phyloP scores from a whole-genome alignment of 2,888 invertebrate species.

The Oscheius sp. region DNA sequence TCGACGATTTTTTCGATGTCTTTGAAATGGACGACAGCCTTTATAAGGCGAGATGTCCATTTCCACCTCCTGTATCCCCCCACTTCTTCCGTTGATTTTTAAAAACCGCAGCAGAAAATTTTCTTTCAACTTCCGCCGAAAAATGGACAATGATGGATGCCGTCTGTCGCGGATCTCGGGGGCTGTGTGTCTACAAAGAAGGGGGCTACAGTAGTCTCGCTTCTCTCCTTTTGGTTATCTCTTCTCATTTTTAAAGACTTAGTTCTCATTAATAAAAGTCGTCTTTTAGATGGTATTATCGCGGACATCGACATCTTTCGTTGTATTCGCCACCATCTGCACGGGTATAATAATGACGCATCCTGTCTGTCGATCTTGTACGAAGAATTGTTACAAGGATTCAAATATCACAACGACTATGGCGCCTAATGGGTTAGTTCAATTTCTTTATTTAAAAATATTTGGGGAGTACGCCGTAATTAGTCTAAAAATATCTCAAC shows the following conservation, averaged over 20 bases:
- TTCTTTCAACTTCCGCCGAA: slow-evolving; percentile 32
- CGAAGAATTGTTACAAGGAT: slow-evolving; percentile 57
- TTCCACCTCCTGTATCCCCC: background rate
- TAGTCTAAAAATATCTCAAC: no score
- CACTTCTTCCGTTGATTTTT: slow-evolving; percentile 10
- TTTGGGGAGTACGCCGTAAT: background rate
- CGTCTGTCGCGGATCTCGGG: slow-evolving; percentile 17
- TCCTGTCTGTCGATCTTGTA: slow-evolving; percentile 58
- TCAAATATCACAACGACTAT: background rate
- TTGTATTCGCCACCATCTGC: slow-evolving; percentile 2
- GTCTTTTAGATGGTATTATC: slow-evolving; percentile 7
- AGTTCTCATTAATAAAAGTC: background rate
- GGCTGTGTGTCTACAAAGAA: background rate
- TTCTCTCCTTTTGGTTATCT: background rate
- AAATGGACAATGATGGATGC: slow-evolving; percentile 32
- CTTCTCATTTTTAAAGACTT: background rate
- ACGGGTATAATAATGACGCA: slow-evolving; percentile 37
- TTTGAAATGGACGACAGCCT: no score
- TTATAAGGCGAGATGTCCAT: no score
- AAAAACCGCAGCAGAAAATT: slow-evolving; percentile 15
- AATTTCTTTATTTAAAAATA: slow-evolving; percentile 2
- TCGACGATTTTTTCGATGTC: no score
- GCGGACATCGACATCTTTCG: background rate
- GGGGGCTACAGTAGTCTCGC: slow-evolving; percentile 13
- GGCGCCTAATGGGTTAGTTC: slow-evolving; percentile 16